Conservation (phyloP, 1,140 invertebrate species). For the Papilio aristodemus region DNA sequence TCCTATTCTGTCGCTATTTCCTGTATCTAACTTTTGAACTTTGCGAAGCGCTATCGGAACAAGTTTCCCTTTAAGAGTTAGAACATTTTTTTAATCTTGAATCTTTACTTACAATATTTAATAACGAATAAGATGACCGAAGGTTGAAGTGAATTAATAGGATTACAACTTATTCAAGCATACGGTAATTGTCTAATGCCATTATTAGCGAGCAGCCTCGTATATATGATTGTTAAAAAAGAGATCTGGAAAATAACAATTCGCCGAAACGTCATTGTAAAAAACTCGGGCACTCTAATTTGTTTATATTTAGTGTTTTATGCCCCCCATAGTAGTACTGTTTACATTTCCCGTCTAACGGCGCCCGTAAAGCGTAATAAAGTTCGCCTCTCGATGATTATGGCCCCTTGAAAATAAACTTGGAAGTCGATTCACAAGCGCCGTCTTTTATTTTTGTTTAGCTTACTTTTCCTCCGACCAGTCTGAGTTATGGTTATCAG, state of each 20-base stretch:
- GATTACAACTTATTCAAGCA: too few relatives aligned
- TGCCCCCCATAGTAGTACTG: conserved; percentile 45
- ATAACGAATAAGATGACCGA: background rate
- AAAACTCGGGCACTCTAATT: conserved; percentile 53
- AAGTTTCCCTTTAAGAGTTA: background rate
- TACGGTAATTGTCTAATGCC: too few relatives aligned
- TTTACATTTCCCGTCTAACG: conserved; percentile 55
- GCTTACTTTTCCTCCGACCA: conserved; percentile 51
- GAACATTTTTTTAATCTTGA: background rate
- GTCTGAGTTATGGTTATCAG: conserved; percentile 55
- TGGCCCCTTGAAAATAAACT: conserved; percentile 65
- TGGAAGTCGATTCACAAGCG: conserved; percentile 50
- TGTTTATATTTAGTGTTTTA: conserved; percentile 62
- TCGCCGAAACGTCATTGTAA: conserved; percentile 36
- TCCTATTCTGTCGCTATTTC: conserved; percentile 7
- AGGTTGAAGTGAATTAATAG: too few relatives aligned
- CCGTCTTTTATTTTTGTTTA: conserved; percentile 67
- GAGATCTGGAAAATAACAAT: background rate
- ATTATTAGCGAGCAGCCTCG: too few relatives aligned
- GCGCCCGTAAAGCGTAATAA: conserved; percentile 61
- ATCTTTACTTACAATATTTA: background rate
- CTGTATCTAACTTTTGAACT: conserved; percentile 15
- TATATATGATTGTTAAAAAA: too few relatives aligned
- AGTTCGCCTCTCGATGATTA: conserved; percentile 65
- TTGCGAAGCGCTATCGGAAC: conserved; percentile 7